Conservation (phyloP, 2,113 vertebrate genomes). For the Leptobrachium ailaonicum region DNA sequence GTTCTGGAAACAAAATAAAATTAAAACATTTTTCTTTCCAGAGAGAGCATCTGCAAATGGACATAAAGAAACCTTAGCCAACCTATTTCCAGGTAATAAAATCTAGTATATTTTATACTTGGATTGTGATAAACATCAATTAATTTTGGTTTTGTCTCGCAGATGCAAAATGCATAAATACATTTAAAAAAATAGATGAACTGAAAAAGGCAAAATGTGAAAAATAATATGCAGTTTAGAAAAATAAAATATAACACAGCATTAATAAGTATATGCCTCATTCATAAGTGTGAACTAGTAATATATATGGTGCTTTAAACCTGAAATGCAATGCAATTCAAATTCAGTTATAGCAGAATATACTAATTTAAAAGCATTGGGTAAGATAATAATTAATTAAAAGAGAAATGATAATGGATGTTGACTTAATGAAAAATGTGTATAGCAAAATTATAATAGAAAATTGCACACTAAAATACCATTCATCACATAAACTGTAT, state of each 20-base stretch:
- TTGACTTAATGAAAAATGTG: too few species aligned
- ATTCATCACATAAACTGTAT: too few species aligned
- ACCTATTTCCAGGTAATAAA: slow-evolving; percentile 50
- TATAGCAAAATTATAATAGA: too few species aligned
- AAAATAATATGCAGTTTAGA: slow-evolving; percentile 5
- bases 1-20: slow-evolving; percentile 32
- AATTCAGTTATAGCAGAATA: too few species aligned
- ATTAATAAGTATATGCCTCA: too few species aligned
- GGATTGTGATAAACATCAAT: slow-evolving; percentile 44
- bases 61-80: slow-evolving; percentile 40
- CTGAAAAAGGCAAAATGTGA: neutral
- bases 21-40: slow-evolving; percentile 42
- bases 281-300: too few species aligned
- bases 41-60: slow-evolving; percentile 42
- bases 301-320: too few species aligned
- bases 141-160: slow-evolving; percentile 42
- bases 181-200: slow-evolving; percentile 12
- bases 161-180: slow-evolving; percentile 26
- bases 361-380: too few species aligned
- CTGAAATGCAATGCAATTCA: too few species aligned
- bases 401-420: too few species aligned
- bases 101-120: slow-evolving; percentile 40
- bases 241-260: neutral
- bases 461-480: too few species aligned
- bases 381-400: too few species aligned